phyloP scores from a whole-genome alignment of 2,888 invertebrate species.

The Syrista parreyssii region DNA sequence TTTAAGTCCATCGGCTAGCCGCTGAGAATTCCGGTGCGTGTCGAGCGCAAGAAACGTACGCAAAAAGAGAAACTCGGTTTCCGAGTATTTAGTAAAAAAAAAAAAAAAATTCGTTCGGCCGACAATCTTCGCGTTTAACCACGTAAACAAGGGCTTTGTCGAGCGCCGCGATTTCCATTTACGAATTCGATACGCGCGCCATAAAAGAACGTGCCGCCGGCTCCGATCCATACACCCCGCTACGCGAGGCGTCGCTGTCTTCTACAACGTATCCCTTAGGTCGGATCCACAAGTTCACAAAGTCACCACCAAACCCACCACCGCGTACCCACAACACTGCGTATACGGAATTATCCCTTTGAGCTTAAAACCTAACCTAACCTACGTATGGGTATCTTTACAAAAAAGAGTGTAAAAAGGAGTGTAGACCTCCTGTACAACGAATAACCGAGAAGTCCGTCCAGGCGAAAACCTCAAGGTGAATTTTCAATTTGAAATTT shows the following conservation, averaged over 20 bases:
- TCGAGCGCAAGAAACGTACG: neutral
- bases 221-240: conserved; percentile 14
- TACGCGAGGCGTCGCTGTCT: neutral
- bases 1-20: neutral
- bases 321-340: neutral
- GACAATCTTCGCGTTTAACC: conserved; percentile 54
- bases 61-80: conserved; percentile 7
- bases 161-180: conserved; percentile 61
- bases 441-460: neutral
- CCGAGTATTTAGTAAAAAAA: conserved; percentile 15
- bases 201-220: conserved; percentile 41
- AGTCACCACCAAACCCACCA: neutral
- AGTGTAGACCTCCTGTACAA: neutral
- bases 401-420: neutral
- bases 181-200: conserved; percentile 57
- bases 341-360: neutral
- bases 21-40: neutral
- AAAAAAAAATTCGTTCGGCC: conserved; percentile 24
- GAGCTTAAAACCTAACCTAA: neutral
- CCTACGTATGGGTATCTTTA: neutral
- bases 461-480: neutral
- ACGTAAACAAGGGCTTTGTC: conserved; percentile 61
- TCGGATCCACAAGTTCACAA: neutral
- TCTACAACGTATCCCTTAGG: neutral
- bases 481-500: neutral